These are phyloP conservation scores for Trilocha varians DNA, from an alignment of 2,888 invertebrate genomes.

Conservation along the genomic window DNA sequence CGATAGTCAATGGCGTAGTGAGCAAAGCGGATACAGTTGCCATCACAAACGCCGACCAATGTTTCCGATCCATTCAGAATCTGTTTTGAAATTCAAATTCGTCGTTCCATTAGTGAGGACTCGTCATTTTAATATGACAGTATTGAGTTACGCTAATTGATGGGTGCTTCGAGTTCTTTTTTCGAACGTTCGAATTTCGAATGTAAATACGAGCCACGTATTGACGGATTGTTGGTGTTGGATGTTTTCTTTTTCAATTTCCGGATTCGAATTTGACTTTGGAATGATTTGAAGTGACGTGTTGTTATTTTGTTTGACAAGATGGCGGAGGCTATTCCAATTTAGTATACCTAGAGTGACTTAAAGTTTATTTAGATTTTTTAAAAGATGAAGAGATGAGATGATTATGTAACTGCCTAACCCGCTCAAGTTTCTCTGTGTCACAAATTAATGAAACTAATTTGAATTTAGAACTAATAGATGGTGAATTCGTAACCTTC, in stretches of 20 bases:
- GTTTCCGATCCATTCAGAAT: conserved; percentile 31
- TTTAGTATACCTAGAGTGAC: too few species aligned
- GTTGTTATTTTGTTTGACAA: too few species aligned
- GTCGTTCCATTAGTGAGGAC: conserved; percentile 67
- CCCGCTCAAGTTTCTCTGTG: too few species aligned
- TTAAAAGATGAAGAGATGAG: too few species aligned
- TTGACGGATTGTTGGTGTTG: conserved; percentile 15
- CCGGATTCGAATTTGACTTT: conserved; percentile 13
- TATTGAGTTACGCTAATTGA: conserved; percentile 73
- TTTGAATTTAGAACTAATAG: too few species aligned
- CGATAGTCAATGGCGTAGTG: conserved; percentile 12
- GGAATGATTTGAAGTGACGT: not conserved
- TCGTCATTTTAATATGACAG: conserved; percentile 71
- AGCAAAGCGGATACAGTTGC: conserved; percentile 1
- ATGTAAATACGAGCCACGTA: conserved; percentile 38
- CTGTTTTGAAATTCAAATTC: conserved; percentile 67
- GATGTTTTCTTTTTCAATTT: conserved; percentile 14
- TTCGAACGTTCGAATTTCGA: conserved; percentile 47
- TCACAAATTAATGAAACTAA: too few species aligned
- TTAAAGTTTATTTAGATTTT: too few species aligned
- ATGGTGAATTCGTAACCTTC: too few species aligned
- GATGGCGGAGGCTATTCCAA: too few species aligned
- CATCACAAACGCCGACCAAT: conserved; percentile 26
- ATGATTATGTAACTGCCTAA: too few species aligned
- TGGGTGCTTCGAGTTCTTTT: conserved; percentile 46